These are phyloP conservation scores for Bombylius major DNA, from an alignment of 2,888 invertebrate genomes.

Conservation along the genomic window DNA sequence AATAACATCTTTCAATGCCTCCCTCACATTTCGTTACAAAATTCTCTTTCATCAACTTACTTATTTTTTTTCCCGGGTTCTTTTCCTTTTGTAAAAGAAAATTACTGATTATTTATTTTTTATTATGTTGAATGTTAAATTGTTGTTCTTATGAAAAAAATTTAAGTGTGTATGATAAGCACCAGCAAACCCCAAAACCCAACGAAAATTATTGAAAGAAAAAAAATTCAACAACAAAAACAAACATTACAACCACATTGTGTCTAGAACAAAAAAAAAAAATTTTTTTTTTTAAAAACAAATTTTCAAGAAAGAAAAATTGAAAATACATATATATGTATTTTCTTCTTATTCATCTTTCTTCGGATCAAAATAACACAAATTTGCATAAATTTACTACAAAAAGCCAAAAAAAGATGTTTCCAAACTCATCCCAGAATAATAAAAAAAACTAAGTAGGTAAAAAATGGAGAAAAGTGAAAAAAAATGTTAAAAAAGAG, in stretches of 20 bases:
- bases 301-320: too few species aligned
- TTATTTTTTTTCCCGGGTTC: not conserved
- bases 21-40: not conserved
- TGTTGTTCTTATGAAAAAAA: not conserved
- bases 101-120: constrained; percentile 10
- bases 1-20: constrained; percentile 9
- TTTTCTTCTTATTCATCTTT: not conserved
- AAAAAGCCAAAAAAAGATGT: not conserved
- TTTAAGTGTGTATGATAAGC: too few species aligned
- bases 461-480: too few species aligned
- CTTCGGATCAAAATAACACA: constrained; percentile 13
- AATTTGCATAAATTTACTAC: constrained; percentile 13
- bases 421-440: not conserved
- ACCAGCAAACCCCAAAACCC: too few species aligned
- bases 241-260: too few species aligned
- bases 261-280: too few species aligned
- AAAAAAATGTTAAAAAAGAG: too few species aligned
- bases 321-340: too few species aligned
- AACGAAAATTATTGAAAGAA: too few species aligned
- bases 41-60: not conserved
- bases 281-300: too few species aligned
- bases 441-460: not conserved
- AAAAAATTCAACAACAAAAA: too few species aligned
- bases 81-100: not conserved
- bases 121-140: constrained; percentile 9